Conservation (phyloP, 2,888 invertebrate genomes). For the Phasia obesa region DNA sequence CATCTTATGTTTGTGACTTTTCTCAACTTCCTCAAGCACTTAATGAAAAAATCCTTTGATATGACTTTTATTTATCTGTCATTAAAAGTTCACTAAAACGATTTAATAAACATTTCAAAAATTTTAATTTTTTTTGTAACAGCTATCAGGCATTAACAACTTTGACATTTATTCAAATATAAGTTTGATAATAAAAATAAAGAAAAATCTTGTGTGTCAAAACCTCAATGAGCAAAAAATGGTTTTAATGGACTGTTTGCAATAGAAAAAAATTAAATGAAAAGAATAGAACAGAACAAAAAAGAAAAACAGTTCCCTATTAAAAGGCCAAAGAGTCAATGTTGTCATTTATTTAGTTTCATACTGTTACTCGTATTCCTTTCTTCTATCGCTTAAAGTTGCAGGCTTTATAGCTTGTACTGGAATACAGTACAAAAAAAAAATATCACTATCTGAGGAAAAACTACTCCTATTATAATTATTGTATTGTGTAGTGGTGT, state of each 20-base stretch:
- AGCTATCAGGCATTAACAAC: slow-evolving; percentile 56
- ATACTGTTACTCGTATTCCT: neutral
- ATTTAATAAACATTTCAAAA: slow-evolving; percentile 17
- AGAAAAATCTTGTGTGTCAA: slow-evolving; percentile 8
- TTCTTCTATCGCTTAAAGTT: slow-evolving; percentile 12
- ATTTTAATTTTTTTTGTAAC: slow-evolving; percentile 45
- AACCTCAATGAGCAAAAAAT: neutral
- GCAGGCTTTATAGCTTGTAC: neutral
- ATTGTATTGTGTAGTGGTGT: slow-evolving; percentile 2
- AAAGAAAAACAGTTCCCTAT: slow-evolving; percentile 33
- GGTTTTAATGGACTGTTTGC: slow-evolving; percentile 16
- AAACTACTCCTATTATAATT: neutral
- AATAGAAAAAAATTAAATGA: slow-evolving; percentile 2
- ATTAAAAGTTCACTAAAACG: neutral
- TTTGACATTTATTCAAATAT: slow-evolving; percentile 57
- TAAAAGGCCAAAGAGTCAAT: slow-evolving; percentile 63
- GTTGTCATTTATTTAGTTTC: slow-evolving; percentile 57
- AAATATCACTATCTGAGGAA: neutral
- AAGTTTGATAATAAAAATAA: slow-evolving; percentile 1
- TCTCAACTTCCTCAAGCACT: neutral
- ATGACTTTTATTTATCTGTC: neutral
- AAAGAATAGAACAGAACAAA: slow-evolving; percentile 12
- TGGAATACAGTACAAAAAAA: neutral
- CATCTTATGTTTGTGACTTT: too few relatives aligned
- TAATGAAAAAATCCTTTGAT: neutral